Conservation (phyloP, 2,888 invertebrate genomes). For the Nomada ferruginata region DNA sequence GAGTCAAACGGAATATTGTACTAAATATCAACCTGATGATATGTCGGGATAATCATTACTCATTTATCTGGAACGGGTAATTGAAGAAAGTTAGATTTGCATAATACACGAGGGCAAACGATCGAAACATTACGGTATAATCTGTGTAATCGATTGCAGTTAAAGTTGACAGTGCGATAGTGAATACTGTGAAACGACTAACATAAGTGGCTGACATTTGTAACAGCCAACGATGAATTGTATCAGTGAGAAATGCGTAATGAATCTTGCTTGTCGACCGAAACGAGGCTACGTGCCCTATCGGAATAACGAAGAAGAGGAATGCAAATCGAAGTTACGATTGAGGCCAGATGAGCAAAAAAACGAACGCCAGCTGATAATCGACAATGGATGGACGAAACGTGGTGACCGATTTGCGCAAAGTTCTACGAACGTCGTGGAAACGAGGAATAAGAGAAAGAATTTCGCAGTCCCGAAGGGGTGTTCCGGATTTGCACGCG, state of each 20-base stretch:
- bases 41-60: neutral
- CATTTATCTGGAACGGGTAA: neutral
- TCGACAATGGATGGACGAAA: constrained; percentile 70
- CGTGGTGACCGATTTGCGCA: constrained; percentile 54
- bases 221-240: constrained; percentile 9
- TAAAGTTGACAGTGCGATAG: neutral
- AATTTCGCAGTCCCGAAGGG: neutral
- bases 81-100: constrained; percentile 20
- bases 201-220: neutral
- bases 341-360: constrained; percentile 49
- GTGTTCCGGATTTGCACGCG: constrained; percentile 36
- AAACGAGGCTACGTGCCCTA: constrained; percentile 63
- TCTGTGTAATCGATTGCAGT: constrained; percentile 4
- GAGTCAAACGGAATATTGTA: neutral
- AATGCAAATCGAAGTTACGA: constrained; percentile 72
- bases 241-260: constrained; percentile 5
- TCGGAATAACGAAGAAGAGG: constrained; percentile 63
- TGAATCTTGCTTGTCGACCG: constrained; percentile 17
- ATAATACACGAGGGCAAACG: constrained; percentile 2
- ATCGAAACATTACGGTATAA: neutral
- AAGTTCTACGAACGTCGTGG: constrained; percentile 19
- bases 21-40: neutral
- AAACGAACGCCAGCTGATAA: constrained; percentile 50
- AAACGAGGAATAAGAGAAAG: neutral
- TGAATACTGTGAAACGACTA: neutral